phyloP scores from a whole-genome alignment of 2,113 vertebrate species.

The Charina bottae region DNA sequence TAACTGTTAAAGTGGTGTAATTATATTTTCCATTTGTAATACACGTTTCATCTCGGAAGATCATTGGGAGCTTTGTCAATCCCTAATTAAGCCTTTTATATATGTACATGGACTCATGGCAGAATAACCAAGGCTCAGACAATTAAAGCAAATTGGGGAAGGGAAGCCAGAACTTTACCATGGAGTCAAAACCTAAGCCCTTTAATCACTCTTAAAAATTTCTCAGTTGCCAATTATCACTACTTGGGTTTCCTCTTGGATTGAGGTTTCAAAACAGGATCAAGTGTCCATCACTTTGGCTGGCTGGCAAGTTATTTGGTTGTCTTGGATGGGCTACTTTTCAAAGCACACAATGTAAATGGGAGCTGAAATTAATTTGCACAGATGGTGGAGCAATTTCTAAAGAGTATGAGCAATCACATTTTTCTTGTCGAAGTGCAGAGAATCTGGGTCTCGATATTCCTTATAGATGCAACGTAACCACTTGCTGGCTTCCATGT shows the following conservation, averaged over 20 bases:
- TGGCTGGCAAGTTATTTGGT: background rate
- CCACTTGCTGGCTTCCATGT: background rate
- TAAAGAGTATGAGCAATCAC: background rate
- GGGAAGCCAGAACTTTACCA: background rate
- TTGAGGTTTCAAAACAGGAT: background rate
- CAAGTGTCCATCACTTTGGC: background rate
- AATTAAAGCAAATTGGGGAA: slow-evolving; percentile 7
- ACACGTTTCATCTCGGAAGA: slow-evolving; percentile 22
- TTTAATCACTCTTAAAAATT: too few relatives aligned
- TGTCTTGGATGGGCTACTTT: background rate
- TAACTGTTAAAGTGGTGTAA: slow-evolving; percentile 46
- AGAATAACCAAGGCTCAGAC: slow-evolving; percentile 1
- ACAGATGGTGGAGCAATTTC: background rate
- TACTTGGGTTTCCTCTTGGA: background rate
- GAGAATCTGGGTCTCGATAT: background rate
- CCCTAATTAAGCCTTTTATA: slow-evolving; percentile 23
- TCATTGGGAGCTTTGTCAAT: slow-evolving; percentile 35
- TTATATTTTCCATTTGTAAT: slow-evolving; percentile 44
- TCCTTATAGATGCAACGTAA: background rate
- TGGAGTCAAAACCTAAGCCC: background rate
- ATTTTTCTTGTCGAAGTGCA: background rate
- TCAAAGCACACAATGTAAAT: background rate
- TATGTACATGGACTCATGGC: background rate
- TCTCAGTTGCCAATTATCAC: background rate
- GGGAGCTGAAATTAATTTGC: background rate